A percentile compares a stretch with the other conserved stretches of the same genome.
phyloP scores from a whole-genome alignment of 2,113 vertebrate species.

The Brienomyrus longianalis region DNA sequence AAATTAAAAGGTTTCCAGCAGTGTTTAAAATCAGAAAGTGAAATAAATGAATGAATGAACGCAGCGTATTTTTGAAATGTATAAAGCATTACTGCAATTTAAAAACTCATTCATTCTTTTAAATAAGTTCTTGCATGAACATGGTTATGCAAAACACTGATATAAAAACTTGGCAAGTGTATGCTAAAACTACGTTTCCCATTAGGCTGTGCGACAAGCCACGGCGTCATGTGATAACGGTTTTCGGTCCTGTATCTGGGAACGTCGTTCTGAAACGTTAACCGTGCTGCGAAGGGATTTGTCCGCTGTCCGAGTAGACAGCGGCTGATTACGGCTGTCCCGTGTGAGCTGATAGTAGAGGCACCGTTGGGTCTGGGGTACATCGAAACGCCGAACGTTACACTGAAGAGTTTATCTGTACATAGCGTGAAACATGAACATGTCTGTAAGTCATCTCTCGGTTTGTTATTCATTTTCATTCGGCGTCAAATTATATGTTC shows the following conservation, averaged over 20 bases:
- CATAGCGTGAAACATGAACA: background rate
- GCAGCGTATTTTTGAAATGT: background rate
- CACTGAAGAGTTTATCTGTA: background rate
- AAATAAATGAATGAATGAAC: background rate
- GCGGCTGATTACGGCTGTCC: background rate
- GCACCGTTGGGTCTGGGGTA: background rate
- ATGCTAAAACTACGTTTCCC: conserved; percentile 4
- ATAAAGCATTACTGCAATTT: background rate
- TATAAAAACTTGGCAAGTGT: background rate
- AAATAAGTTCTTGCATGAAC: background rate
- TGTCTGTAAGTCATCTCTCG: background rate
- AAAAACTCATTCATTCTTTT: background rate
- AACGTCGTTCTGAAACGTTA: background rate
- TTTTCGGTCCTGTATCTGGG: background rate
- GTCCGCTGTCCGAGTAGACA: background rate
- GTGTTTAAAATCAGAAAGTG: background rate
- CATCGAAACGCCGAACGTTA: background rate
- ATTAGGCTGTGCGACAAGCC: background rate
- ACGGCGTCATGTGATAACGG: conserved; percentile 14
- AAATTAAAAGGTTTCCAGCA: background rate
- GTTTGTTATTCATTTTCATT: background rate
- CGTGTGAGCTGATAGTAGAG: background rate
- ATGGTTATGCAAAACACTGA: background rate
- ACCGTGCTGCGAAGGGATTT: background rate
- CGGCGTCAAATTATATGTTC: background rate